A percentile compares a stretch with the other conserved stretches of the same genome.
phyloP scores from a whole-genome alignment of 2,888 invertebrate genomes.

The Caenorhabditis virilis region DNA sequence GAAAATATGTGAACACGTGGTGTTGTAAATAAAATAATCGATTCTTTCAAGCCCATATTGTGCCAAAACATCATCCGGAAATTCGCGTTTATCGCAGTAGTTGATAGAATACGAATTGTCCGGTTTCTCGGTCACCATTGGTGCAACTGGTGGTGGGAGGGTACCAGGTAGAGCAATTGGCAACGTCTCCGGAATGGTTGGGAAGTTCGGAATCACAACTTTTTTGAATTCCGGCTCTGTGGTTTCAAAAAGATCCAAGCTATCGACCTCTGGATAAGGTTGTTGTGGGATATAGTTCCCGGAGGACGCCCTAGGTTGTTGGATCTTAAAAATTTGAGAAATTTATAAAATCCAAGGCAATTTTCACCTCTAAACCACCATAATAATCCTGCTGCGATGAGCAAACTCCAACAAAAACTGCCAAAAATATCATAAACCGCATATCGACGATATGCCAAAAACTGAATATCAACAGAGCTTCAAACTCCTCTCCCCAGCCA shows the following conservation, averaged over 20 bases:
- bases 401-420: too few relatives aligned
- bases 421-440: too few relatives aligned
- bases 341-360: too few relatives aligned
- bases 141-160: constrained; percentile 20
- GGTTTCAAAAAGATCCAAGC: not conserved
- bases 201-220: constrained; percentile 30
- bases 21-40: constrained; percentile 67
- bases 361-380: too few relatives aligned
- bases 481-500: too few relatives aligned
- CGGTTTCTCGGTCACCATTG: constrained; percentile 32
- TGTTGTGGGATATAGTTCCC: constrained; percentile 23
- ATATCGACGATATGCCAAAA: too few relatives aligned
- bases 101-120: constrained; percentile 57
- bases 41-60: constrained; percentile 52
- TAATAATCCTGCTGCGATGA: too few relatives aligned
- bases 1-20: constrained; percentile 59
- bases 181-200: not conserved
- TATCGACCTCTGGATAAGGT: constrained; percentile 24
- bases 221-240: constrained; percentile 19
- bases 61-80: constrained; percentile 49
- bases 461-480: too few relatives aligned
- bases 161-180: constrained; percentile 8
- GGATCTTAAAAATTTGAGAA: too few relatives aligned
- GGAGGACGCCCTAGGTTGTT: constrained; percentile 34
- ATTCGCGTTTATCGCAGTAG: constrained; percentile 58